Evolutionary conservation across 2,797 vertebrate genomes (phyloP), one percentile per base, ranked within the genome.

Genomic region (Molossus molossus): DNA sequence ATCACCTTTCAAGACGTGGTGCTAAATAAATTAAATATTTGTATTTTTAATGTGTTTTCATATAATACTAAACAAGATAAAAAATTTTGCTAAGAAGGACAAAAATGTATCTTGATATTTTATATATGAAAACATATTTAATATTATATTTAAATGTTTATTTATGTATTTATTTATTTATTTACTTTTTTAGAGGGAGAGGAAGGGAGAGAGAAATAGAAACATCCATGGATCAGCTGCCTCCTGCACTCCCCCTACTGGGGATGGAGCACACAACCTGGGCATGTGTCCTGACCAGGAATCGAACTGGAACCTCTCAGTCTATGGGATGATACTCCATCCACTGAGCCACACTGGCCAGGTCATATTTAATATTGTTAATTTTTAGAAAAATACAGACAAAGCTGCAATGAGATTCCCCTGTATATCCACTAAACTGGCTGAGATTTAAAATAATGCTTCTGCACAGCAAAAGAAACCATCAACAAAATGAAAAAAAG

Each of bases 351-450:
- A 45, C 40, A 45, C 40, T 45, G 40, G 40, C 40, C 40, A 6
- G 40, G 40, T 45, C 40, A 87, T 57, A 40, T 10, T 75, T 75
- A 53, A 67, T 20, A 14, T 25, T 17, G 82, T 25, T 90, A 29
- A n/a, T 48, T 94, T 89, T 40, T 62, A 73, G 27, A 87, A 90
- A 94, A 92, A 92, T 75, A 23, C 15, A 86, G 80, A 62, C 8
- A 77, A 64, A 90, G 33, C 9, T 45, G 5, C 18, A 50, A 12
- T 69, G 80, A 55, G 11, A 83, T 40, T 69, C 64, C 45, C 48
- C 12, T 72, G 1, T 55, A n/a, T 73, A 90, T 48, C 8, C 55
- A 81, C 4, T 17, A 80, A 48, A 87, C 18, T 64, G n/a, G 29
- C 10, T 75, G 65, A 75, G 79, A 65, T 70, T 79, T 21, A 77